Percentiles rank a stretch among this genome's conserved stretches.
Conservation (phyloP, 2,888 invertebrate genomes). For the Drosophila infuscata region DNA sequence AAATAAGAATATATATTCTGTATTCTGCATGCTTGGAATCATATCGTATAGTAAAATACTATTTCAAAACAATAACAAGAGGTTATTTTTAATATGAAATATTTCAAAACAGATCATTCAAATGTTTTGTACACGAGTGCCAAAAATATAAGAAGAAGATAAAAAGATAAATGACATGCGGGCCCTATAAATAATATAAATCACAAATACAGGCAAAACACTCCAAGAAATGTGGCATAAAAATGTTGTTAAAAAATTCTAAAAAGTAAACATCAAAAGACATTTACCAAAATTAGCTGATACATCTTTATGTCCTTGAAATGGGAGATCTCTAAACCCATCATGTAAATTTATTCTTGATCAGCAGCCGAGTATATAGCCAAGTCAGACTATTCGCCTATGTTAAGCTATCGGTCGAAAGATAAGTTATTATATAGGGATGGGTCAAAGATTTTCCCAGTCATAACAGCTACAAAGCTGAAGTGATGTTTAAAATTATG, state of each 20-base stretch:
- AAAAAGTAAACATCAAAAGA: background rate
- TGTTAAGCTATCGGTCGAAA: background rate
- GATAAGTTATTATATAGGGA: background rate
- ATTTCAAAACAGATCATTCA: constrained; percentile 30
- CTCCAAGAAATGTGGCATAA: background rate
- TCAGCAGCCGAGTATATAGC: background rate
- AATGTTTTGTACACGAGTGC: constrained; percentile 17
- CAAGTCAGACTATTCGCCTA: rapidly evolving
- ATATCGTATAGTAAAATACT: background rate
- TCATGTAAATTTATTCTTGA: background rate
- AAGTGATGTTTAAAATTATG: background rate
- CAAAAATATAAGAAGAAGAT: background rate
- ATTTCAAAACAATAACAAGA: background rate
- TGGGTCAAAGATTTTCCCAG: background rate
- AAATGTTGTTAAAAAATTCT: background rate
- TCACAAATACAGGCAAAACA: background rate
- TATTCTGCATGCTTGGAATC: background rate
- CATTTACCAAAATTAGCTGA: constrained; percentile 7
- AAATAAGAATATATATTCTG: background rate
- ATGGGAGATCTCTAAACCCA: too few relatives aligned
- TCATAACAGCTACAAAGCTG: background rate
- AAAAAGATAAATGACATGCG: constrained; percentile 14
- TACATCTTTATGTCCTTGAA: background rate
- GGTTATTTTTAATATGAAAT: constrained; percentile 13
- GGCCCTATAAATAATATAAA: constrained; percentile 38